Percentiles rank a stretch among this genome's conserved stretches.
Evolutionary conservation across 2,888 invertebrate genomes (phyloP).

Genomic region (Agrochola circellaris): DNA sequence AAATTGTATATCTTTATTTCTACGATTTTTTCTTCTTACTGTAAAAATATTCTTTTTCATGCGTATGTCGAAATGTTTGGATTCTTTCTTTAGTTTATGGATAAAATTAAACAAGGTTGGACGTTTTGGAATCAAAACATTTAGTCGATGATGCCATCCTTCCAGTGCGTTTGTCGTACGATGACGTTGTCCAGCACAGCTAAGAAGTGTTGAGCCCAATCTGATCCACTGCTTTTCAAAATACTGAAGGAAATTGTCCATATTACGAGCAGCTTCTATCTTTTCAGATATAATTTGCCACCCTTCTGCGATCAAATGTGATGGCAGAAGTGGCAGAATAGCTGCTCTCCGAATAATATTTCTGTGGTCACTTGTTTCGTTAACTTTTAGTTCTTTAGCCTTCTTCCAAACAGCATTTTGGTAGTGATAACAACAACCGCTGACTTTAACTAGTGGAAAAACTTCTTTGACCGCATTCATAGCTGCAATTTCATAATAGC

Average conservation of each 20-base stretch:
- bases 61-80: constrained; percentile 23
- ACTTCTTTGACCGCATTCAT: constrained; percentile 27
- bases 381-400: constrained; percentile 24
- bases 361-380: constrained; percentile 18
- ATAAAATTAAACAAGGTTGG: constrained; percentile 26
- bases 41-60: constrained; percentile 27
- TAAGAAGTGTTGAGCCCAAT: constrained; percentile 23
- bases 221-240: constrained; percentile 26
- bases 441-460: constrained; percentile 23
- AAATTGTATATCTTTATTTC: constrained; percentile 26
- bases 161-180: constrained; percentile 26
- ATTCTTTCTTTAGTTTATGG: constrained; percentile 26
- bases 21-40: constrained; percentile 27
- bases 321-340: constrained; percentile 25
- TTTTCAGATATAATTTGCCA: constrained; percentile 26
- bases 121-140: constrained; percentile 26
- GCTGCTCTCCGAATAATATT: constrained; percentile 20
- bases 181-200: constrained; percentile 32
- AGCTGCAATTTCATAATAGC: constrained; percentile 27
- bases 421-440: constrained; percentile 33
- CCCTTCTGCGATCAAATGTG: constrained; percentile 24
- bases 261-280: constrained; percentile 25
- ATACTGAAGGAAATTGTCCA: constrained; percentile 20
- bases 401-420: constrained; percentile 28
- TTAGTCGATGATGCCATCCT: constrained; percentile 34